A percentile compares a stretch with the other conserved stretches of the same genome.
phyloP scores from a whole-genome alignment of 1,140 invertebrate species.

The Zaprionus ghesquierei region DNA sequence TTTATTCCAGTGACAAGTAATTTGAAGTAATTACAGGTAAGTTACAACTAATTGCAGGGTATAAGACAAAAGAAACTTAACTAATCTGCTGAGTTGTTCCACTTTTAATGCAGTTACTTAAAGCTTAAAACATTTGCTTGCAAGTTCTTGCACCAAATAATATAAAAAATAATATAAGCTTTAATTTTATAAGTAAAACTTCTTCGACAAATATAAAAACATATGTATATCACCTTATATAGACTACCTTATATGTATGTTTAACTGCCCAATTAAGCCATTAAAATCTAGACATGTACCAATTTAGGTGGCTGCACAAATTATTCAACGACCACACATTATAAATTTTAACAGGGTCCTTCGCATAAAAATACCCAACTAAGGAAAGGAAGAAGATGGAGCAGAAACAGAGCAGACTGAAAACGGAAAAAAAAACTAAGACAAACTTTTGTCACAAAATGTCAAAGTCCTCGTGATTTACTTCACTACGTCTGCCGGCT shows the following conservation, averaged over 20 bases:
- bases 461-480: conserved; percentile 73
- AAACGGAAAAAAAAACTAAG: conserved; percentile 16
- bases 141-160: too few species aligned
- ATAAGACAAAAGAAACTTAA: too few species aligned
- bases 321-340: conserved; percentile 81
- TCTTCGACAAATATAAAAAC: too few species aligned
- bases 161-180: too few species aligned
- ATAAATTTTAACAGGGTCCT: conserved; percentile 68
- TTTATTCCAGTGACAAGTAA: too few species aligned
- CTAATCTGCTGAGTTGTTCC: too few species aligned
- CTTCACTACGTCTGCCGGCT: conserved; percentile 47
- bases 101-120: too few species aligned
- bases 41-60: too few species aligned
- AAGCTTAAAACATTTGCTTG: too few species aligned
- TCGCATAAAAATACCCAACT: conserved; percentile 52
- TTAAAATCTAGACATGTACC: conserved; percentile 79
- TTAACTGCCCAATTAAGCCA: conserved; percentile 64
- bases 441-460: conserved; percentile 71
- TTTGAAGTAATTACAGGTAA: too few species aligned
- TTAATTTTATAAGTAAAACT: neutral
- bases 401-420: neutral
- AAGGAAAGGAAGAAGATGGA: neutral
- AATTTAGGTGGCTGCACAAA: conserved; percentile 76
- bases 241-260: neutral
- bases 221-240: too few species aligned